These are phyloP conservation scores for Thunnus thynnus DNA, from an alignment of 2,113 vertebrate genomes.

Conservation along the genomic window DNA sequence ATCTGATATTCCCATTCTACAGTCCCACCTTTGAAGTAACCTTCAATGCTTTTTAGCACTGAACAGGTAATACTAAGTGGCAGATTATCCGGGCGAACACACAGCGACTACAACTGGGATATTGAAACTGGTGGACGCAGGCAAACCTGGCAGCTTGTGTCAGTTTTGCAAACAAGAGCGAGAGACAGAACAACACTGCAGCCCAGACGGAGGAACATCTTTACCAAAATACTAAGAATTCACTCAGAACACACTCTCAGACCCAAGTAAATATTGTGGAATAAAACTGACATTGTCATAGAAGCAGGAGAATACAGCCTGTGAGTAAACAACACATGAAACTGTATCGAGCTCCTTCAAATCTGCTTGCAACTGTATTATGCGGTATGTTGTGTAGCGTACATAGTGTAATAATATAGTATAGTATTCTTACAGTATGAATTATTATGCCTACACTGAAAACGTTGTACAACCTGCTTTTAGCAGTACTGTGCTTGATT, in stretches of 20 bases:
- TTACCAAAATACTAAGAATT: background rate
- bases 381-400: too few species aligned
- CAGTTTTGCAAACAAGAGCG: slow-evolving; percentile 16
- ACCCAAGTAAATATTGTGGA: background rate
- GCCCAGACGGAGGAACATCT: background rate
- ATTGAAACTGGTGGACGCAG: background rate
- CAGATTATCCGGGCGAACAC: background rate
- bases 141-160: slow-evolving; percentile 24
- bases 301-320: background rate
- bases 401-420: background rate
- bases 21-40: background rate
- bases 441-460: background rate
- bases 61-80: background rate
- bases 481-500: background rate
- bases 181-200: slow-evolving; percentile 12
- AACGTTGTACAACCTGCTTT: background rate
- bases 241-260: background rate
- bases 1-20: background rate
- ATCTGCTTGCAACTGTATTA: background rate
- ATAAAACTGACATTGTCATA: background rate
- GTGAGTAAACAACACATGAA: background rate
- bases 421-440: background rate
- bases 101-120: background rate
- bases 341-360: background rate
- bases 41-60: background rate